Conservation (phyloP, 2,113 vertebrate species). For the Phalacrocorax carbo region DNA sequence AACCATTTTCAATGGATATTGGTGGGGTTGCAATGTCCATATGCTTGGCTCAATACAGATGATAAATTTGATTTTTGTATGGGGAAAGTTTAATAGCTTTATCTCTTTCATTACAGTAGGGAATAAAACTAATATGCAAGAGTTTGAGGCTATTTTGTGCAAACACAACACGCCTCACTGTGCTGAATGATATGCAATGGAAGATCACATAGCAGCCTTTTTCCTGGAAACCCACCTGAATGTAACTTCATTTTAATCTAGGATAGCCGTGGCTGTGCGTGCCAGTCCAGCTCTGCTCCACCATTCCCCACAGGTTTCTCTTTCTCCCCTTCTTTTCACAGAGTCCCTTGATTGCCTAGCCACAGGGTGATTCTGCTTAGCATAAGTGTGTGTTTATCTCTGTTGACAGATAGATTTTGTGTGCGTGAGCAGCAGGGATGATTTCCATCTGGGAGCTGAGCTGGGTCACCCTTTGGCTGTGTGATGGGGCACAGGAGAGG, state of each 20-base stretch:
- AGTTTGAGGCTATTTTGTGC: background rate
- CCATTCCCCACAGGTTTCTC: background rate
- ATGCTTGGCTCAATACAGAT: background rate
- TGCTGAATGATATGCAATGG: background rate
- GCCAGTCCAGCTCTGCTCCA: background rate
- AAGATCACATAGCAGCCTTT: background rate
- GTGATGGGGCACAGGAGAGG: background rate
- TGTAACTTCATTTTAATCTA: background rate
- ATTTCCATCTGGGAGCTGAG: background rate
- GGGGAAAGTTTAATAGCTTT: background rate
- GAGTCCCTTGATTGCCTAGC: accelerated
- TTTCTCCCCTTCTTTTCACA: background rate
- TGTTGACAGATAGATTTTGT: background rate
- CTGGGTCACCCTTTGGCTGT: background rate
- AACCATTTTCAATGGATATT: background rate
- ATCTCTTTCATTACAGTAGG: background rate
- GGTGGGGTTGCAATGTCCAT: background rate
- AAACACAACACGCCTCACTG: background rate
- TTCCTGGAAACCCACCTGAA: background rate
- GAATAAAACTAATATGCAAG: background rate
- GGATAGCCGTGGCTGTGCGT: background rate
- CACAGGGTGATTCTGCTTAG: accelerated
- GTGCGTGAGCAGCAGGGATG: background rate
- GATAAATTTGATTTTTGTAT: background rate
- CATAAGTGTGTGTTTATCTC: background rate